Percentiles rank a stretch among this genome's conserved stretches.
Evolutionary conservation across 1,140 invertebrate genomes (phyloP).

Genomic region (Drosophila ironensis): DNA sequence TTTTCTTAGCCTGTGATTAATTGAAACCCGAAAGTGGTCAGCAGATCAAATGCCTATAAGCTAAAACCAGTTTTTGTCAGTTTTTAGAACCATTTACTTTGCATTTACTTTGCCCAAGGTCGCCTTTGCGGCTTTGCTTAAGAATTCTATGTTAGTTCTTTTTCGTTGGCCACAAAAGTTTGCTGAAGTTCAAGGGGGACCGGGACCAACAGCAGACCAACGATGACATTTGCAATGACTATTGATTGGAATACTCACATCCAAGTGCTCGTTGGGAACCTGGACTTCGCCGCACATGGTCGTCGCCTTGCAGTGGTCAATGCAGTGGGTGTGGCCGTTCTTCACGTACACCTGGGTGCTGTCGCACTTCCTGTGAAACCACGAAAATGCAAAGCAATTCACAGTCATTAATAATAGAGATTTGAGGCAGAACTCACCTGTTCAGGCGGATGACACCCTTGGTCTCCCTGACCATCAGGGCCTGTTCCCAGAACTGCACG

Average conservation of each 20-base stretch:
- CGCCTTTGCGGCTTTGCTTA: neutral
- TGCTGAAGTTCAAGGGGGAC: neutral
- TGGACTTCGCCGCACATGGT: constrained; percentile 97
- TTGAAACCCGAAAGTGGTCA: neutral
- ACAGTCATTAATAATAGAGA: constrained; percentile 21
- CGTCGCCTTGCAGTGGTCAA: constrained; percentile 90
- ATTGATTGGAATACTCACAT: constrained; percentile 86
- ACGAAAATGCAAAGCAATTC: neutral
- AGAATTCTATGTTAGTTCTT: too few species aligned
- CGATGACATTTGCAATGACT: neutral
- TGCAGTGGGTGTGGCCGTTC: constrained; percentile 92
- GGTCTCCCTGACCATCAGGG: constrained; percentile 93
- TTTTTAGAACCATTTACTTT: constrained; percentile 1
- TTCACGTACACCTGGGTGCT: constrained; percentile 92
- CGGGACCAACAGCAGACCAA: neutral
- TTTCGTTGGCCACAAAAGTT: too few species aligned
- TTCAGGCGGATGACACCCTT: constrained; percentile 92
- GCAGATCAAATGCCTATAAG: neutral
- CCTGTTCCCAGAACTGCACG: constrained; percentile 95
- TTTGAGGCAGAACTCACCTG: constrained; percentile 85
- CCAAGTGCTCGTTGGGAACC: constrained; percentile 95
- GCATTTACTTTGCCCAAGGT: neutral
- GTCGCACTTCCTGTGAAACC: constrained; percentile 88
- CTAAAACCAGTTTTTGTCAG: constrained; percentile 18
- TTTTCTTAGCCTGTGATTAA: neutral